Evolutionary conservation across 2,888 invertebrate species (phyloP).

Genomic region (Hesperia comma): DNA sequence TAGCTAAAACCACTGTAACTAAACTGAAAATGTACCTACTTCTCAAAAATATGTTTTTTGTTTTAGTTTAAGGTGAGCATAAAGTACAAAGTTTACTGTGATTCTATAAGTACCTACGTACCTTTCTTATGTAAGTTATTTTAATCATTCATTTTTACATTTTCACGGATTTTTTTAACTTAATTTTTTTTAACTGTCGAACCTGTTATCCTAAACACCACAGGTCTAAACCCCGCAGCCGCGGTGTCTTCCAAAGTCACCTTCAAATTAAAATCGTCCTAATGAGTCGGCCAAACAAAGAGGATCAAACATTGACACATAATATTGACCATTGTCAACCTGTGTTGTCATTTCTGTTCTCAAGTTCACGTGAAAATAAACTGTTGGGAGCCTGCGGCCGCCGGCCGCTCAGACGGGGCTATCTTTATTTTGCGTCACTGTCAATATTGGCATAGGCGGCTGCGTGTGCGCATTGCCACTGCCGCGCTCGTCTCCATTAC

Average conservation of each 20-base stretch:
- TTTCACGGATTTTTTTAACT: too few relatives aligned
- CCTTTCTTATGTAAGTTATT: too few relatives aligned
- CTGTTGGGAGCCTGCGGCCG: constrained; percentile 17
- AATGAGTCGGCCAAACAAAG: constrained; percentile 29
- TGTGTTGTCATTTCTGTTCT: constrained; percentile 36
- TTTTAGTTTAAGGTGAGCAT: too few relatives aligned
- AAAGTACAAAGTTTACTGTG: too few relatives aligned
- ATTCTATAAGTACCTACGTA: too few relatives aligned
- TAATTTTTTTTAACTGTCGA: too few relatives aligned
- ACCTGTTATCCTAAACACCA: neutral
- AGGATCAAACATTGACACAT: constrained; percentile 32
- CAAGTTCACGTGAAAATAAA: constrained; percentile 30
- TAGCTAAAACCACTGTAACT: too few relatives aligned
- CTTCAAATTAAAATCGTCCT: constrained; percentile 35
- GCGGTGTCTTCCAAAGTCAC: constrained; percentile 27
- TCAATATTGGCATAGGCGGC: constrained; percentile 33
- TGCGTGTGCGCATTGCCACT: constrained; percentile 29
- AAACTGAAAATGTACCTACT: too few relatives aligned
- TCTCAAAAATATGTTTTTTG: too few relatives aligned
- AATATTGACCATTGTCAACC: constrained; percentile 37
- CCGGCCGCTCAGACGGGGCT: constrained; percentile 16
- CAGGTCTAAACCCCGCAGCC: neutral
- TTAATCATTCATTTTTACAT: too few relatives aligned
- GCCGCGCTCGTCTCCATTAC: constrained; percentile 14
- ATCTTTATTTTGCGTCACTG: constrained; percentile 35